A percentile compares a stretch with the other conserved stretches of the same genome.
phyloP scores from a whole-genome alignment of 2,113 vertebrate species.

The Emydura subglobosa region DNA sequence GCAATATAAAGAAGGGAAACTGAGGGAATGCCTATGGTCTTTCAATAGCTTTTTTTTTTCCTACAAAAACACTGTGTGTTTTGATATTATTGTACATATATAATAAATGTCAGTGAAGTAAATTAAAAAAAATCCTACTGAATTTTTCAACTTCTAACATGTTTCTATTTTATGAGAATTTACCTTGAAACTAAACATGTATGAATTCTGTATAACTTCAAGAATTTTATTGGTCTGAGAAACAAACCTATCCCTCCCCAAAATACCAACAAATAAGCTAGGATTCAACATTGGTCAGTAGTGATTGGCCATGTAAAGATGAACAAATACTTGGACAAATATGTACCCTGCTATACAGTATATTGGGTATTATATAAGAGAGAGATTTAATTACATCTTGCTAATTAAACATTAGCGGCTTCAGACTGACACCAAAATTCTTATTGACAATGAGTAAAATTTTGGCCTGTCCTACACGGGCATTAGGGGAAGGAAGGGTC shows the following conservation, averaged over 20 bases:
- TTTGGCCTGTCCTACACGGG: accelerated
- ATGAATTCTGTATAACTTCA: background rate
- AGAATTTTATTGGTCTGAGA: constrained; percentile 31
- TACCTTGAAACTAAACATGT: constrained; percentile 42
- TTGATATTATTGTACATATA: constrained; percentile 52
- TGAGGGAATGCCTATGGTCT: constrained; percentile 30
- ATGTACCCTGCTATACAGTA: accelerated
- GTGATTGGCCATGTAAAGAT: background rate
- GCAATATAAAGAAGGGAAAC: constrained; percentile 61
- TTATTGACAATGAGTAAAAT: background rate
- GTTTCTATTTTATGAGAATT: constrained; percentile 29
- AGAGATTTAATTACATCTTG: background rate
- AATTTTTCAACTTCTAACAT: constrained; percentile 49
- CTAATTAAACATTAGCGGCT: background rate
- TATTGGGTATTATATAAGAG: background rate
- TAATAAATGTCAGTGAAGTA: constrained; percentile 48
- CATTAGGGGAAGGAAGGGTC: background rate
- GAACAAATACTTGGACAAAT: background rate
- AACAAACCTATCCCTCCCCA: background rate
- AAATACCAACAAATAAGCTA: constrained; percentile 17
- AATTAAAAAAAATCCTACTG: constrained; percentile 52
- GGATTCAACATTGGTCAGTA: constrained; percentile 10
- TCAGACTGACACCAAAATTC: background rate
- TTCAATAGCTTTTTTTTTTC: constrained; percentile 48
- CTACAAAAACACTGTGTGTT: constrained; percentile 44